Evolutionary conservation across 1,140 invertebrate genomes (phyloP), one percentile per base, ranked within the genome.

Genomic region (Nixonia krombeini): DNA sequence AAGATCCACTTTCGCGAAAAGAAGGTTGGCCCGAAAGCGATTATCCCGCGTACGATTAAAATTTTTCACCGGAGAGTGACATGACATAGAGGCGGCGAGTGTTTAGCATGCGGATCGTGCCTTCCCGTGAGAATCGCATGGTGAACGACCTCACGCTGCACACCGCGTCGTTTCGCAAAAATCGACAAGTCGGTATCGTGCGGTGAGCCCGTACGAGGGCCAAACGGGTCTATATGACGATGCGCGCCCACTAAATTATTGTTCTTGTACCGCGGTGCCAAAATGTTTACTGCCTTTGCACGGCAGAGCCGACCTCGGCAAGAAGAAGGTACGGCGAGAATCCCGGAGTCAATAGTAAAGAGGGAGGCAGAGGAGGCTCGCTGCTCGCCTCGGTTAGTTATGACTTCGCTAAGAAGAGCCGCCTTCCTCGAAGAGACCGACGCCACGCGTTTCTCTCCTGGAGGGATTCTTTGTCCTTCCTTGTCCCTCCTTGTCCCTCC

Each of bases 251-350:
- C 65, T 77, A 75, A 78, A 76, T 78, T 78, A 78, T 76, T 65
- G 69, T 72, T 70, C 66, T 72, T 72, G 72, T 61, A 63, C 41
- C 58, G 56, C 53, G 72, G 62, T 74, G 75, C 74, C 70, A 76
- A 78, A 78, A 76, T 76, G 74, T 78, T 76, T 73, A 73, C 70
- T 65, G 66, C 72, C 70, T 61, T 71, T 50, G 45, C 41, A 35
- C 50, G 35, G 47, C 16, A 29, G 17, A 45, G 40, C 28, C 28
- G 44, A 17, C 44, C 46, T 50, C 31, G 13, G 1, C 16, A 1
- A 33, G 21, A 25, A 21, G 33, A 56, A 16, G 46, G 12, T 40
- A 18, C 2, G 18, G 18, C n/a, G 37, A 23, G 21, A 29, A 10
- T 26, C 10, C 26, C 23, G 8, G 26, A 28, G 41, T 23, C 18